A percentile compares a stretch with the other conserved stretches of the same genome.
These are phyloP conservation scores for human (Homo sapiens) DNA, from an alignment of 2,113 vertebrate genomes.

Conservation along the genomic window GRCh38 chr5:133871001-133871500, in stretches of 20 bases:
- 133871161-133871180: not conserved
- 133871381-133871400: not conserved
- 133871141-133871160: not conserved
- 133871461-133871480: not conserved
- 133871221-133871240: not conserved
- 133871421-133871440: not conserved
- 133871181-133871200: not conserved
- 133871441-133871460: not conserved
- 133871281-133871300: not conserved
- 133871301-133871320: not conserved
- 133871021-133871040: constrained; percentile 27
- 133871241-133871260: not conserved
- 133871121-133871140: not conserved
- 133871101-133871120: not conserved
- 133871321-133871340: not conserved
- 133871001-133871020: not conserved
- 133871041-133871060: not conserved
- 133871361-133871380: not conserved
- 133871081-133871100: not conserved
- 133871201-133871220: not conserved
- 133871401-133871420: not conserved
- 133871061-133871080: not conserved
- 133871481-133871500: not conserved
- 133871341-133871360: not conserved
- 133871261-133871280: not conserved